Conservation (phyloP, 2,797 vertebrate species). For the Clarias laeviceps region DNA sequence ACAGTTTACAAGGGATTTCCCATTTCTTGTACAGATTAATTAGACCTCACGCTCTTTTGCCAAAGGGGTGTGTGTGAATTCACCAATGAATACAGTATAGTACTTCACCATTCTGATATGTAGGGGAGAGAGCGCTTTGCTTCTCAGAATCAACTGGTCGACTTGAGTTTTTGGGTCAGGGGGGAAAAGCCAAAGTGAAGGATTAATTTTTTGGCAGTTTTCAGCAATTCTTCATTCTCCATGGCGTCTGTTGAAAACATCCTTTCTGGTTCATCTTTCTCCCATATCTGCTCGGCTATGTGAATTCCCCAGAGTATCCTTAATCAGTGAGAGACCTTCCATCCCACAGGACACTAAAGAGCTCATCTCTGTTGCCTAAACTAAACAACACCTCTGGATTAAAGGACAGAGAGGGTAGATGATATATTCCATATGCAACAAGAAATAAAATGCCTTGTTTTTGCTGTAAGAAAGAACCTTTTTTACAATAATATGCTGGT, state of each 20-base stretch:
- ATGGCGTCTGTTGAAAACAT: not conserved
- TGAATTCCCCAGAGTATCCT: slow-evolving; percentile 13
- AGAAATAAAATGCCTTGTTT: not conserved
- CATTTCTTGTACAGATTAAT: slow-evolving; percentile 7
- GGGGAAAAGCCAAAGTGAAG: not conserved
- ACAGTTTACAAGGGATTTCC: slow-evolving; percentile 33
- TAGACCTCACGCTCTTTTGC: not conserved
- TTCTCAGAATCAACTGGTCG: slow-evolving; percentile 18
- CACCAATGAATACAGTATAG: not conserved
- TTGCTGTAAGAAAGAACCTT: not conserved
- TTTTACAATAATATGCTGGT: not conserved
- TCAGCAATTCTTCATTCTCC: slow-evolving; percentile 7
- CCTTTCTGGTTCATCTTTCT: slow-evolving; percentile 35
- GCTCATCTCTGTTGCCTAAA: slow-evolving; percentile 10
- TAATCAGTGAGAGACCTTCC: slow-evolving; percentile 22
- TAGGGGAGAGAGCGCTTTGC: slow-evolving; percentile 16
- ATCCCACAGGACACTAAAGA: slow-evolving; percentile 26
- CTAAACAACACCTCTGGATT: slow-evolving; percentile 42
- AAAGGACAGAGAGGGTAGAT: slow-evolving; percentile 22
- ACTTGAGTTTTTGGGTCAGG: slow-evolving; percentile 3
- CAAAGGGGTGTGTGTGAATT: slow-evolving; percentile 10
- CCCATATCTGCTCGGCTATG: slow-evolving; percentile 12
- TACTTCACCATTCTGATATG: not conserved
- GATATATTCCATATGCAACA: slow-evolving; percentile 35
- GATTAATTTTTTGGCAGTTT: slow-evolving; percentile 28